Evolutionary conservation across 1,140 invertebrate genomes (phyloP), one percentile per base, ranked within the genome.

Genomic region (Drosophila lowei): DNA sequence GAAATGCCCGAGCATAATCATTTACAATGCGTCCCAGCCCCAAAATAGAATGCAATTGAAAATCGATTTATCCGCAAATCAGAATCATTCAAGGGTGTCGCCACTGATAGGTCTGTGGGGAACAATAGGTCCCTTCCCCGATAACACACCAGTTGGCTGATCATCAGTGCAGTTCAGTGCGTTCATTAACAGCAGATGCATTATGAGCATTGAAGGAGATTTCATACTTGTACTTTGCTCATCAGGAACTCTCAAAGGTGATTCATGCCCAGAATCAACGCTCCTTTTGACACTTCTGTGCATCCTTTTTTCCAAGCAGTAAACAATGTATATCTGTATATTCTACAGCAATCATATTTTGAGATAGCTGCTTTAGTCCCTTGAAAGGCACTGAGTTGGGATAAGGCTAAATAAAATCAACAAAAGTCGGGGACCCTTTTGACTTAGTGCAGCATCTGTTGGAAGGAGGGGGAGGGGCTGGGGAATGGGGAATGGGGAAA

Each of bases 21-120:
- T 86, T 84, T 77, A 77, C 77, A 84, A 77, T 86, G 81, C 59
- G 30, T 18, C 18, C 18, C 18, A 2, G 28, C 30, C 77, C 72
- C 63, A 66, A 80, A 84, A 86, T 86, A 79, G 81, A 80, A 68
- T 77, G 72, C 74, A 72, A 73, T 86, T 49, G 72, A 55, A 77
- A 84, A 79, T 73, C 48, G 63, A 74, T 72, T 77, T 81, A 79
- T 79, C 70, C 72, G 52, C 53, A 62, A 83, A 72, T 77, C 62
- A 55, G 70, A 83, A 47, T 52, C 74, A 61, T 25, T 38, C 78
- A 55, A 43, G 64, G 63, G 25, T 67, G 44, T 9, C 46, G 8
- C 6, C 15, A 11, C 2, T 21, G 34, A 55, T n/a, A 15, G 62
- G n/a, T 46, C 18, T 34, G 3, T 3, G 30, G 63, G 62, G 49